phyloP scores from a whole-genome alignment of 2,888 invertebrate genomes.

The Plagodis pulveraria region DNA sequence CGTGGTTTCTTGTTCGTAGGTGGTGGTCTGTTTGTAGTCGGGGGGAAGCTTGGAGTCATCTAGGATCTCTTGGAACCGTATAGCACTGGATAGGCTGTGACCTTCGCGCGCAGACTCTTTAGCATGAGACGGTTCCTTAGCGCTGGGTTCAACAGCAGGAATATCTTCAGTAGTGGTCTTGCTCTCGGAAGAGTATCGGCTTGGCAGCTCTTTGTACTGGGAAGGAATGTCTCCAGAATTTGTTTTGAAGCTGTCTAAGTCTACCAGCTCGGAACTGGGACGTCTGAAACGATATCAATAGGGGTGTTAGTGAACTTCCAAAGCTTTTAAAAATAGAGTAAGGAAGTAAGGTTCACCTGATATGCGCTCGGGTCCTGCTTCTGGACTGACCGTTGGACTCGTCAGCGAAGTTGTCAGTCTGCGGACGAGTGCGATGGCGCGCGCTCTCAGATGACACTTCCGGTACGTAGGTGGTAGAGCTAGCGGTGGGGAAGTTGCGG shows the following conservation, averaged over 20 bases:
- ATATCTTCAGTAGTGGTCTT: slow-evolving; percentile 82
- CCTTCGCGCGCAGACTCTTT: slow-evolving; percentile 69
- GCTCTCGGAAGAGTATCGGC: slow-evolving; percentile 77
- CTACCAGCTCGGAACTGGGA: slow-evolving; percentile 92
- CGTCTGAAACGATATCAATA: slow-evolving; percentile 72
- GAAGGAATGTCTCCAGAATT: slow-evolving; percentile 85
- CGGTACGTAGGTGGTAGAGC: slow-evolving; percentile 80
- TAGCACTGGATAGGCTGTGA: slow-evolving; percentile 70
- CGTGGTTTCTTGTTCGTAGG: slow-evolving; percentile 78
- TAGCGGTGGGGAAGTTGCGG: slow-evolving; percentile 71
- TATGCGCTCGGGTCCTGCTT: slow-evolving; percentile 85
- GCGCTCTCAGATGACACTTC: slow-evolving; percentile 76
- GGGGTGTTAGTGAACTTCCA: too few relatives aligned
- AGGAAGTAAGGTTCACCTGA: slow-evolving; percentile 64
- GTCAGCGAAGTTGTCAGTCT: slow-evolving; percentile 75
- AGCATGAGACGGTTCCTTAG: slow-evolving; percentile 59
- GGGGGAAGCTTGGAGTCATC: slow-evolving; percentile 75
- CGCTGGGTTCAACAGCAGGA: slow-evolving; percentile 69
- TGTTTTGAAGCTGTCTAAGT: slow-evolving; percentile 93
- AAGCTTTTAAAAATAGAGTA: too few relatives aligned
- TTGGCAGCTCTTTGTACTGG: slow-evolving; percentile 79
- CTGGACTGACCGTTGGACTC: slow-evolving; percentile 79
- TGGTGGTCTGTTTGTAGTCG: slow-evolving; percentile 71
- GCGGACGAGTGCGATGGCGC: slow-evolving; percentile 69
- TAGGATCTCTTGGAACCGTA: slow-evolving; percentile 69